Evolutionary conservation across 2,113 vertebrate species (phyloP), one percentile per base, ranked within the genome.

Genomic region (Esox niger): DNA sequence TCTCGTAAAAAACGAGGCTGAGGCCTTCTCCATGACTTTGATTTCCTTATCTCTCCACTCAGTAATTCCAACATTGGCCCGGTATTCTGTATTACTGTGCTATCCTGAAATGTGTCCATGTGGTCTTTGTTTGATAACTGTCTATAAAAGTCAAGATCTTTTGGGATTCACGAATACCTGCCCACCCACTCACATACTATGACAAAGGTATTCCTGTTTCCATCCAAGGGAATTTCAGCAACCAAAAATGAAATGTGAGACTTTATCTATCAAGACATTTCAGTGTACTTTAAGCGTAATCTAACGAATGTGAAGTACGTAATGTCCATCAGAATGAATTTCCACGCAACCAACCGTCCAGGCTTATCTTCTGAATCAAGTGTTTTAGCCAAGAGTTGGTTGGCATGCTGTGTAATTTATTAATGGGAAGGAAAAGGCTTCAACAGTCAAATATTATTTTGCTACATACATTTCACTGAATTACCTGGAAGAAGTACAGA

Each of bases 241-340:
- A 38, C 35, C 35, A 15, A 2, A 11, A 35, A 67, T 43, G 1
- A 35, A 67, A 63, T 56, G 49, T 66, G 43, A 9, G 7, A 33
- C 8, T 29, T 62, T 46, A 61, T 61, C n/a, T 52, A 25, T 23
- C 33, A 20, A 21, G 55, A 69, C 27, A 29, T 69, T 69, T 69
- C 15, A 38, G 4, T 13, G 35, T 9, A n/a, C n/a, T n/a, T 15
- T 49, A 49, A 49, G n/a, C 6, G 10, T 13, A 13, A 38, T 33
- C n/a, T n/a, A n/a, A n/a, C 35, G 6, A 10, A 6, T 33, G 32
- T 26, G 21, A 61, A 60, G 25, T 21, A 74, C 43, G 21, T 49
- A 27, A 30, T 61, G 62, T 46, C 27, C 29, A 31, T 74, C 66
- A 64, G 61, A 67, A 54, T 77, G 68, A 13, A 66, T 69, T 55